These are phyloP conservation scores for Neodiprion virginianus DNA, from an alignment of 1,140 invertebrate species.

Conservation along the genomic window DNA sequence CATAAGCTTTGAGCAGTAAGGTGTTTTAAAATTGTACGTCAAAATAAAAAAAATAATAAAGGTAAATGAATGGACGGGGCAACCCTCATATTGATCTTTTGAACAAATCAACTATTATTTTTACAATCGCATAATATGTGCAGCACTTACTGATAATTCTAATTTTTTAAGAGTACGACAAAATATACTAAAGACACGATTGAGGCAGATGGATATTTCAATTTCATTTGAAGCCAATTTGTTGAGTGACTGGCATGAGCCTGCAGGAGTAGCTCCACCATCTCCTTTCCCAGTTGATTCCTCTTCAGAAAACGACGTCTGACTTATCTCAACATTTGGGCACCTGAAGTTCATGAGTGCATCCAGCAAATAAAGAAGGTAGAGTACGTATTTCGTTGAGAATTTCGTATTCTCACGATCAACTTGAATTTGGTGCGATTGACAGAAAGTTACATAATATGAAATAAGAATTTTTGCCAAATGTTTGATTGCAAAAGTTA, in stretches of 20 bases:
- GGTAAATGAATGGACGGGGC: no score
- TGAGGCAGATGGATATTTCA: conserved; percentile 22
- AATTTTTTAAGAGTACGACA: conserved; percentile 25
- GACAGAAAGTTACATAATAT: no score
- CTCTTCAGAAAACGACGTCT: background rate
- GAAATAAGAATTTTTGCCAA: no score
- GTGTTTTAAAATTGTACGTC: conserved; percentile 18
- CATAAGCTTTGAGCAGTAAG: conserved; percentile 7
- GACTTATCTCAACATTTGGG: background rate
- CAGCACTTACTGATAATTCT: conserved; percentile 28
- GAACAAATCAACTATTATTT: no score
- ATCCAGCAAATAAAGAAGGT: no score
- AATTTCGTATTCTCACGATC: no score
- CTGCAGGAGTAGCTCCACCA: background rate
- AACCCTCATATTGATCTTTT: no score
- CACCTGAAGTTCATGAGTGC: background rate
- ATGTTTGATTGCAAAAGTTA: background rate
- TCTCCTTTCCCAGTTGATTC: background rate
- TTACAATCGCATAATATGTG: background rate
- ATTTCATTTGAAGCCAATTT: conserved; percentile 8
- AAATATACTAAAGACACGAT: conserved; percentile 23
- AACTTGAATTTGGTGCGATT: no score
- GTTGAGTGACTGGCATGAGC: background rate
- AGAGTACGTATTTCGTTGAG: no score
- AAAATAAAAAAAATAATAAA: background rate